phyloP scores from a whole-genome alignment of 2,113 vertebrate genomes.

The Catharus bicknelli region DNA sequence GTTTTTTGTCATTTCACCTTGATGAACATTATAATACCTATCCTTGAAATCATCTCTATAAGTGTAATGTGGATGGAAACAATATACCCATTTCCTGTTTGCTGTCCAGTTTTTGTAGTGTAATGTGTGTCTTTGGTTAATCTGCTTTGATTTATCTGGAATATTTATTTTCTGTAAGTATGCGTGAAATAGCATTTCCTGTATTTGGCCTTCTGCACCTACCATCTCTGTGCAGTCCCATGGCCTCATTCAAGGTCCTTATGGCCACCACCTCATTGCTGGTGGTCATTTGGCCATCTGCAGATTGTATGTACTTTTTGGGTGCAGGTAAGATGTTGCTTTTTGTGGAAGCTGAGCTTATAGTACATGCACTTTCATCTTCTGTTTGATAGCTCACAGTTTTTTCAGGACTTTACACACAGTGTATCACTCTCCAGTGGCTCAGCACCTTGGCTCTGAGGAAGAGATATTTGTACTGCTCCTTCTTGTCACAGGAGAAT shows the following conservation, averaged over 20 bases:
- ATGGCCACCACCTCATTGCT: accelerated
- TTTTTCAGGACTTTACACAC: background rate
- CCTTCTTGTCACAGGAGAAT: background rate
- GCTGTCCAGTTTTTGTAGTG: background rate
- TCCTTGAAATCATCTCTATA: background rate
- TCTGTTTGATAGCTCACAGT: background rate
- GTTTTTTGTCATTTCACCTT: background rate
- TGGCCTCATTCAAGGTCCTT: background rate
- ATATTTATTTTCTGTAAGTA: background rate
- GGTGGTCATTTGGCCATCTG: background rate
- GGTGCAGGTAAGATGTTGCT: background rate
- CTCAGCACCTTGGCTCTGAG: background rate
- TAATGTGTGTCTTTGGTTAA: background rate
- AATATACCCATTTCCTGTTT: background rate
- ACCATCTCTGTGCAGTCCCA: background rate
- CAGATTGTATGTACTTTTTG: background rate
- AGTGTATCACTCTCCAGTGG: background rate
- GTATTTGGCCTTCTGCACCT: background rate
- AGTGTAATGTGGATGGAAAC: background rate
- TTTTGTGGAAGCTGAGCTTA: background rate
- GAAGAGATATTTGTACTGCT: background rate
- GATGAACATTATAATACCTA: background rate
- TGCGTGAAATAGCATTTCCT: background rate
- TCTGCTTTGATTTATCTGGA: background rate
- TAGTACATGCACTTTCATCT: accelerated